Evolutionary conservation across 2,888 invertebrate species (phyloP).

Genomic region (Diabrotica balteata): DNA sequence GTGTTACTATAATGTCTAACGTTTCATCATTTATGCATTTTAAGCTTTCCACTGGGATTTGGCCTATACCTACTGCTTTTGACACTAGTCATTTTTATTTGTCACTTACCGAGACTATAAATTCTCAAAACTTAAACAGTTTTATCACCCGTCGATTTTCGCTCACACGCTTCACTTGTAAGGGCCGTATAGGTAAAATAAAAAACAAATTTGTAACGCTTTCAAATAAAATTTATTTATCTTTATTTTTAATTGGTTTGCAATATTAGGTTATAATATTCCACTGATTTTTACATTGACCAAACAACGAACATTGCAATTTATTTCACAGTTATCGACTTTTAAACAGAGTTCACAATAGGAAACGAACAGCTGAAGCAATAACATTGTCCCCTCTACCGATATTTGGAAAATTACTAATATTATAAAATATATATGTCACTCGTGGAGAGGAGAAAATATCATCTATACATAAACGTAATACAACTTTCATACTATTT

Average conservation of each 20-base stretch:
- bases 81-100: no score
- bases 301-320: constrained; percentile 37
- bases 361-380: constrained; percentile 11
- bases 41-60: no score
- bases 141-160: no score
- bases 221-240: constrained; percentile 34
- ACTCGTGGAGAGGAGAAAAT: constrained; percentile 4
- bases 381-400: not conserved
- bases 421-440: constrained; percentile 3
- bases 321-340: constrained; percentile 32
- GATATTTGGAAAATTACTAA: not conserved
- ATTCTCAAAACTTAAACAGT: no score
- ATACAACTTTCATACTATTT: constrained; percentile 33
- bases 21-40: no score
- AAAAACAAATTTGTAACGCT: constrained; percentile 24
- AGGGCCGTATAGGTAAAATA: not conserved
- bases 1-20: no score
- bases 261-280: constrained; percentile 27
- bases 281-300: constrained; percentile 36
- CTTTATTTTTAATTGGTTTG: constrained; percentile 26
- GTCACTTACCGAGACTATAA: no score
- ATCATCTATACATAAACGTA: constrained; percentile 15
- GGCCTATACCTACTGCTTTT: no score
- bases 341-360: constrained; percentile 23
- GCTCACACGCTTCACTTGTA: not conserved